phyloP scores from a whole-genome alignment of 2,888 invertebrate species.

The Mystacides longicornis region DNA sequence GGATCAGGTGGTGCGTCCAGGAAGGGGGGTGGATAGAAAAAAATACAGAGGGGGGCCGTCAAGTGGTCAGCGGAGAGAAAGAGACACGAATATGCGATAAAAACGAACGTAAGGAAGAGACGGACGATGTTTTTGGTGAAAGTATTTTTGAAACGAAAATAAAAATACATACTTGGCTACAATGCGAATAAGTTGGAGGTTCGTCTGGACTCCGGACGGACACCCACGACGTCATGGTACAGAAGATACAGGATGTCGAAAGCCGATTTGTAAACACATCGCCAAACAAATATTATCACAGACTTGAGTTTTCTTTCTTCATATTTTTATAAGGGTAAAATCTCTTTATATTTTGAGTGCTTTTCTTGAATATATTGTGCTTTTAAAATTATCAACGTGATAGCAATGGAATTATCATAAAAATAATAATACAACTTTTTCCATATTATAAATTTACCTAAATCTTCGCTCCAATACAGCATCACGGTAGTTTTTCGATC shows the following conservation, averaged over 20 bases:
- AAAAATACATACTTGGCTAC: not conserved
- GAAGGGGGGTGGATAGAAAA: not conserved
- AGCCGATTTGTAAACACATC: not conserved
- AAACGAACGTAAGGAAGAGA: not conserved
- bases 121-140: not conserved
- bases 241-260: conserved; percentile 2
- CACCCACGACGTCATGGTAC: not conserved
- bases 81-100: not conserved
- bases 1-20: not conserved
- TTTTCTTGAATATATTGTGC: too few species aligned
- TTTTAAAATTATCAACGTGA: too few species aligned
- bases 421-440: too few species aligned
- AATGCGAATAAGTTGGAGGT: not conserved
- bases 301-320: too few species aligned
- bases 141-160: not conserved
- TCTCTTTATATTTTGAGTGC: too few species aligned
- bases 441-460: too few species aligned
- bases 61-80: not conserved
- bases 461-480: too few species aligned
- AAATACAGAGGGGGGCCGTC: not conserved
- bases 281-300: too few species aligned
- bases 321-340: too few species aligned
- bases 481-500: too few species aligned
- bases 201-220: not conserved
- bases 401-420: too few species aligned